Percentiles rank a stretch among this genome's conserved stretches.
These are phyloP conservation scores for Tachina grossa DNA, from an alignment of 2,888 invertebrate species.

Conservation along the genomic window DNA sequence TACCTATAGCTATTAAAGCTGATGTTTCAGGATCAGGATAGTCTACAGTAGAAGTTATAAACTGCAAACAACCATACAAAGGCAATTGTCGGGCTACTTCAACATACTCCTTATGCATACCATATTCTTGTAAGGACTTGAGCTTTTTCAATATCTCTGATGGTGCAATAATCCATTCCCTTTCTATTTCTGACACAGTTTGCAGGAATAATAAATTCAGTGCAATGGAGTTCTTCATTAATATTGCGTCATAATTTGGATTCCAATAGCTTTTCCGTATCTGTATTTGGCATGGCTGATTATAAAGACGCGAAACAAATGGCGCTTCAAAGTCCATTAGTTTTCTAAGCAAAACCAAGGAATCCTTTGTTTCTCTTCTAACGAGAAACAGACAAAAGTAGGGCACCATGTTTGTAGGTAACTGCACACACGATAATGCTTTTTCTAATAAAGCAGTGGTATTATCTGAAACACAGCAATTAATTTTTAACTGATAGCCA, in stretches of 20 bases:
- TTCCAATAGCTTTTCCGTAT: slow-evolving; percentile 97
- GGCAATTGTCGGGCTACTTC: slow-evolving; percentile 92
- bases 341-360: slow-evolving; percentile 90
- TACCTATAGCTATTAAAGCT: slow-evolving; percentile 91
- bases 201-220: slow-evolving; percentile 94
- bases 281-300: slow-evolving; percentile 91
- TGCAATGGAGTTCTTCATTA: slow-evolving; percentile 91
- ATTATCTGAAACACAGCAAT: slow-evolving; percentile 91
- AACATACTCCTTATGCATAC: slow-evolving; percentile 94
- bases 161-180: slow-evolving; percentile 92
- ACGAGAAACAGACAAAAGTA: slow-evolving; percentile 96
- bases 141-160: slow-evolving; percentile 88
- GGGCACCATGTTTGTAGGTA: slow-evolving; percentile 90
- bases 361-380: slow-evolving; percentile 86
- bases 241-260: slow-evolving; percentile 90
- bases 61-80: slow-evolving; percentile 94
- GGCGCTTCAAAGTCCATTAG: slow-evolving; percentile 99
- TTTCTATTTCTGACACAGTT: slow-evolving; percentile 92
- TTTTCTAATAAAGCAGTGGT: slow-evolving; percentile 92
- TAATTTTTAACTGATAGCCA: slow-evolving; percentile 91
- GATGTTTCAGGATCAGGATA: slow-evolving; percentile 87
- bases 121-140: slow-evolving; percentile 88
- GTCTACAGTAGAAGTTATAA: slow-evolving; percentile 89
- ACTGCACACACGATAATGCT: slow-evolving; percentile 90
- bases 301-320: slow-evolving; percentile 92